phyloP scores from a whole-genome alignment of 2,888 invertebrate genomes.

The Noctua pronuba region DNA sequence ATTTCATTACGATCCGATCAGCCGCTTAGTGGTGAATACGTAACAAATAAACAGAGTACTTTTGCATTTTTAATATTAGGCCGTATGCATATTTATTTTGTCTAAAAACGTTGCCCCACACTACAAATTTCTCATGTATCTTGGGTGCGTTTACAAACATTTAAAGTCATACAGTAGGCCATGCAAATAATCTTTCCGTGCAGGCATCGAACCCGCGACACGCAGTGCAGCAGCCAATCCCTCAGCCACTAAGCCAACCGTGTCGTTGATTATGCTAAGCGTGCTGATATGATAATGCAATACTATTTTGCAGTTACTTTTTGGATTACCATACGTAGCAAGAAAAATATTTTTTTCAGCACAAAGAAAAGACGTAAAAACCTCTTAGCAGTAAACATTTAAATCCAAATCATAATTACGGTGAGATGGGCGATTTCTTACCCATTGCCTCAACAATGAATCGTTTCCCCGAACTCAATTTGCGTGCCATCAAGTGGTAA shows the following conservation, averaged over 20 bases:
- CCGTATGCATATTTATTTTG: background rate
- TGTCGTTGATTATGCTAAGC: background rate
- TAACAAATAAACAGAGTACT: background rate
- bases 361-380: background rate
- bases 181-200: background rate
- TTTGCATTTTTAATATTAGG: too few relatives aligned
- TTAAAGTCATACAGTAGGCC: background rate
- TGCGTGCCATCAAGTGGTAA: conserved; percentile 26
- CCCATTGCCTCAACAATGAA: conserved; percentile 28
- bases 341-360: background rate
- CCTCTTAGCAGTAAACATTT: conserved; percentile 9
- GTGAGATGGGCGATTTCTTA: conserved; percentile 14
- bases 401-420: conserved; percentile 23
- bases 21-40: background rate
- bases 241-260: background rate
- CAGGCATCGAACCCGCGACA: background rate
- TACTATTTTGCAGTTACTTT: background rate
- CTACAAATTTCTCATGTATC: background rate
- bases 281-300: background rate
- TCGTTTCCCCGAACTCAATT: conserved; percentile 18
- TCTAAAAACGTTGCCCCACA: background rate
- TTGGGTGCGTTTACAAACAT: background rate
- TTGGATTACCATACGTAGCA: background rate
- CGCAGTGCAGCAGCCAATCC: background rate
- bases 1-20: background rate